Percentiles rank a stretch among this genome's conserved stretches.
Conservation (phyloP, 2,797 vertebrate species). For the Telmatherina bonti region DNA sequence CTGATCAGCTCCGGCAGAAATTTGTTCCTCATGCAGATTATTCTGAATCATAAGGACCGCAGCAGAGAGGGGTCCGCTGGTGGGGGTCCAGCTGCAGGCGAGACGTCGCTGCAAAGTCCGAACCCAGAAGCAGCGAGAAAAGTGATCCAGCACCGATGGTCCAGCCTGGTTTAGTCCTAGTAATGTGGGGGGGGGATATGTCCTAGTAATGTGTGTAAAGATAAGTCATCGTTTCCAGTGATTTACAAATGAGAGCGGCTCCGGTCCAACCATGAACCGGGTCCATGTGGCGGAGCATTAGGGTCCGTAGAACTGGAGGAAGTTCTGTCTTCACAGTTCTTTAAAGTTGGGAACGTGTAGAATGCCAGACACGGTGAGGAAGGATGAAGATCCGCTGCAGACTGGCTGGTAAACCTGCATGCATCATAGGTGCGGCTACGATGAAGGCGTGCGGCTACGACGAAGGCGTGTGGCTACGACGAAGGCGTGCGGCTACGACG, state of each 20-base stretch:
- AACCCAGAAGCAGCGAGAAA: background rate
- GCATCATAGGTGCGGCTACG: no score
- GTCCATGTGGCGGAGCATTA: background rate
- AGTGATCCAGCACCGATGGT: no score
- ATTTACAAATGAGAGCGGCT: slow-evolving; percentile 20
- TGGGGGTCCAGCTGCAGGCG: no score
- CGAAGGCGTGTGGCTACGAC: no score
- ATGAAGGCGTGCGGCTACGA: no score
- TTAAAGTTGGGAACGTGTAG: background rate
- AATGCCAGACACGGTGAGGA: no score
- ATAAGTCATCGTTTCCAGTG: background rate
- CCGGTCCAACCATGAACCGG: background rate
- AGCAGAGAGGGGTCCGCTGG: background rate
- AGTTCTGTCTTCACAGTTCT: background rate
- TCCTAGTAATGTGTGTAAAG: no score
- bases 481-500: no score
- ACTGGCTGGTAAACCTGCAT: no score
- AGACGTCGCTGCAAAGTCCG: background rate
- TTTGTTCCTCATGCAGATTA: background rate
- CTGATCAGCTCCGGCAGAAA: background rate
- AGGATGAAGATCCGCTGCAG: no score
- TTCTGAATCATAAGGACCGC: background rate
- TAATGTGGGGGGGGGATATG: background rate
- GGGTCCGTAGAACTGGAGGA: background rate
- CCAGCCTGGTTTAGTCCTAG: background rate